A percentile compares a stretch with the other conserved stretches of the same genome.
Conservation (phyloP, 1,140 invertebrate species). For the Megalonaias nervosa region DNA sequence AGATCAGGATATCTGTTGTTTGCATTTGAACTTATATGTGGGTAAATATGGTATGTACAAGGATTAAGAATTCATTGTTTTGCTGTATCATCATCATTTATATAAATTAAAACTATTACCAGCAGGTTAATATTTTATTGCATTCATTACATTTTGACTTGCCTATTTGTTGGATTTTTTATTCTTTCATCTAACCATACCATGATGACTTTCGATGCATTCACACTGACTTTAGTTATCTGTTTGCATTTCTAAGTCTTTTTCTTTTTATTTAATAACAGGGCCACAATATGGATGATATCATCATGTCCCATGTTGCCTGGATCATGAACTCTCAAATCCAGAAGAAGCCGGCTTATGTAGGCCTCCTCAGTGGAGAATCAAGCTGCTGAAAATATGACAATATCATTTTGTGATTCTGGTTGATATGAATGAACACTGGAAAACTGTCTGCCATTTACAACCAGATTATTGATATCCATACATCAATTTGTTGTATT, state of each 20-base stretch:
- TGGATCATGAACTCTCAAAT: constrained; percentile 66
- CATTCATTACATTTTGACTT: background rate
- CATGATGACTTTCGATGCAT: background rate
- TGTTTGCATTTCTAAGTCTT: background rate
- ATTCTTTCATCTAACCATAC: background rate
- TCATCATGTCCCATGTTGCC: constrained; percentile 62
- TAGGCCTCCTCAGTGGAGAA: constrained; percentile 55
- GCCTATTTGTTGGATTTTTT: background rate
- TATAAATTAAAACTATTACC: too few relatives aligned
- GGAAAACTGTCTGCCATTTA: too few relatives aligned
- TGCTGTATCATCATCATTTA: too few relatives aligned
- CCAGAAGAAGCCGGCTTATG: constrained; percentile 51
- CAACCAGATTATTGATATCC: too few relatives aligned
- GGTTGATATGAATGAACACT: background rate
- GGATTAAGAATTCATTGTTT: too few relatives aligned
- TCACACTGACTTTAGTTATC: background rate
- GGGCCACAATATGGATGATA: constrained; percentile 66
- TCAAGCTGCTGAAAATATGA: constrained; percentile 47
- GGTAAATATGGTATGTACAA: too few relatives aligned
- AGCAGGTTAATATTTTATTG: background rate
- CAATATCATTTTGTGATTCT: background rate
- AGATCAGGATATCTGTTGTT: too few relatives aligned
- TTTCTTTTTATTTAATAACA: constrained; percentile 31
- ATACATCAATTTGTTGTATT: too few relatives aligned
- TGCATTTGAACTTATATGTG: too few relatives aligned